Conservation (phyloP, 2,888 invertebrate species). For the Sicus ferrugineus region DNA sequence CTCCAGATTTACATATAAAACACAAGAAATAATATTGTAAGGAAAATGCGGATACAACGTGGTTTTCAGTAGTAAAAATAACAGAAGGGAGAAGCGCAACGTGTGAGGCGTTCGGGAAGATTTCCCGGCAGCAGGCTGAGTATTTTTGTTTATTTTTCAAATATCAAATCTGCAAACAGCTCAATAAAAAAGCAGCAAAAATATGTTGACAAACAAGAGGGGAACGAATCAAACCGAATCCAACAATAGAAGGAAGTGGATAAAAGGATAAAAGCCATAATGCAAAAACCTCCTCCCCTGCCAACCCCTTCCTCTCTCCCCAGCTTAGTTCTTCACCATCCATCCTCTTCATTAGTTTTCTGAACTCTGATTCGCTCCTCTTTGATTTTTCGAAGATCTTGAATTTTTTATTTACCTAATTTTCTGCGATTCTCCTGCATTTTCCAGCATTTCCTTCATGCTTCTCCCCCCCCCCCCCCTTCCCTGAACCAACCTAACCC, state of each 20-base stretch:
- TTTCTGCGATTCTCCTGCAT: too few relatives aligned
- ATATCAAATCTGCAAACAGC: neutral
- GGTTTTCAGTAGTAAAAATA: neutral
- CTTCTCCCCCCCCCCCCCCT: too few relatives aligned
- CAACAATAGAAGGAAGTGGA: neutral
- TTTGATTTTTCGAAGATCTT: too few relatives aligned
- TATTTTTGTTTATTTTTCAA: neutral
- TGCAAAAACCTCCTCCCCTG: neutral
- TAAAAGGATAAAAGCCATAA: neutral
- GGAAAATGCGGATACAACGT: too few relatives aligned
- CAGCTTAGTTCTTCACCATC: too few relatives aligned
- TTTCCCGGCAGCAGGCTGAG: neutral
- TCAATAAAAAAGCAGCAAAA: neutral
- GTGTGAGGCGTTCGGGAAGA: neutral
- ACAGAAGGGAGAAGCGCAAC: neutral
- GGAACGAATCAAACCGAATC: neutral
- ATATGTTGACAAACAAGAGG: neutral
- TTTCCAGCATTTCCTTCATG: too few relatives aligned
- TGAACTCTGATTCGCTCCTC: too few relatives aligned
- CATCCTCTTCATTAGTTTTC: too few relatives aligned
- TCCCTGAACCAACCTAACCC: too few relatives aligned
- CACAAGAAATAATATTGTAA: too few relatives aligned
- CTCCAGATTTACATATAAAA: too few relatives aligned
- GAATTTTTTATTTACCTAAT: too few relatives aligned
- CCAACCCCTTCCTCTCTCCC: neutral